Evolutionary conservation across 2,113 vertebrate genomes (phyloP), one percentile per base, ranked within the genome.

Genomic region (Tenrec ecaudatus): DNA sequence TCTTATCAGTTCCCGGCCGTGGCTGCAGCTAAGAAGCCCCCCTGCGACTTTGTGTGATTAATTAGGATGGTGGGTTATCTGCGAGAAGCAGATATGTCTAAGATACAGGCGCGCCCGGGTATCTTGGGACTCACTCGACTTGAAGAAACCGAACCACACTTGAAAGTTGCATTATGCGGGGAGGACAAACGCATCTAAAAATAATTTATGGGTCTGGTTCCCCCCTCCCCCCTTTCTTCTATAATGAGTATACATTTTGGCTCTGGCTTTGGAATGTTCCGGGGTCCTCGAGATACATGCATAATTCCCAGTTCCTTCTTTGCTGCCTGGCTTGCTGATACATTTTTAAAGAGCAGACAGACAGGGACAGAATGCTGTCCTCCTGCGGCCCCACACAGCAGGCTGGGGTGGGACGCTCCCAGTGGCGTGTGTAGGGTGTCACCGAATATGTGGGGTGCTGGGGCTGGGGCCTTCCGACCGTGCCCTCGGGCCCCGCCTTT

Each of bases 61-160:
- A 97, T 97, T 97, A 97, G 69, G 80, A 81, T 10, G 69, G 38
- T 92, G 40, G 43, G 88, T 94, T 97, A 96, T 95, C 96, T 97
- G 95, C 10, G 69, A 95, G 96, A 81, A 95, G 82, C 93, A 97
- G 94, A 90, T 97, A 97, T 84, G 93, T 93, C 90, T 94, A 43
- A 97, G 96, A 97, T 96, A 95, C 17, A 40, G 84, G 40, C 66
- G 22, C 60, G 23, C 62, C 62, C 38, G 47, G 88, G 2, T 66
- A 38, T 80, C 83, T 91, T 58, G 90, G 91, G 79, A 95, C 62
- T 76, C 92, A 80, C 68, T 90, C 4, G 27, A 7, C 64, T 94
- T 4, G 95, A 53, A 82, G 92, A 96, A 91, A 20, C 25, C 1
- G 20, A 25, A 68, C 58, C 75, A 0, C 17, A 23, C 95, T 88